Conservation (phyloP, 2,888 invertebrate species). For the Eulithis testata region DNA sequence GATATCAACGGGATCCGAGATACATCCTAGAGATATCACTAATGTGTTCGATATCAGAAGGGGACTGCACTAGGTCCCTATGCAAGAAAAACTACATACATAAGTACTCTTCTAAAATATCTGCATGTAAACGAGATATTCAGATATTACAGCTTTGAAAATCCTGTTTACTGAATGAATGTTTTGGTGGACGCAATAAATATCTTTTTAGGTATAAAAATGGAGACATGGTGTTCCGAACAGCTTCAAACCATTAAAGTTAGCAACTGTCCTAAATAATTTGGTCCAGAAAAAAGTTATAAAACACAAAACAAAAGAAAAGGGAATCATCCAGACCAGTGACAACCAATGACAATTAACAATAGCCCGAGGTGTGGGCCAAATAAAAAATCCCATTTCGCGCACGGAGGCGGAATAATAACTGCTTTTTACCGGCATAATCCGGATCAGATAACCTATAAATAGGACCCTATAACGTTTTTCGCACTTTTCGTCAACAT, state of each 20-base stretch:
- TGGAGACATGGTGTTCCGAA: too few species aligned
- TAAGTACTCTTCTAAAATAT: too few species aligned
- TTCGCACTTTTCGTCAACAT: not conserved
- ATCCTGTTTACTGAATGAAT: too few species aligned
- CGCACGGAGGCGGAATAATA: slow-evolving; percentile 78
- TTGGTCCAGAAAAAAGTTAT: slow-evolving; percentile 8
- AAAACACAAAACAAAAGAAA: slow-evolving; percentile 45
- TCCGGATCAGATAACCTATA: slow-evolving; percentile 76
- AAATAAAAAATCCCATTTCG: slow-evolving; percentile 77
- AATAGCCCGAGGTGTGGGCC: slow-evolving; percentile 75
- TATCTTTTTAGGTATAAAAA: too few species aligned
- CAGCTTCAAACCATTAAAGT: not conserved
- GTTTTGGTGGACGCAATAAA: too few species aligned
- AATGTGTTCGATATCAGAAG: slow-evolving; percentile 61
- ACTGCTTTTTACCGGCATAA: slow-evolving; percentile 80
- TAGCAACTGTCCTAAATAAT: slow-evolving; percentile 17
- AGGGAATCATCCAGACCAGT: slow-evolving; percentile 57
- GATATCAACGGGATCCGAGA: slow-evolving; percentile 57
- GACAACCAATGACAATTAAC: slow-evolving; percentile 60
- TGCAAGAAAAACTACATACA: too few species aligned
- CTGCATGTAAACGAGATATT: too few species aligned
- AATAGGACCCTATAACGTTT: slow-evolving; percentile 15
- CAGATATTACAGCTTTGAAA: too few species aligned
- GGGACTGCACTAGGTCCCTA: slow-evolving; percentile 19
- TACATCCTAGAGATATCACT: slow-evolving; percentile 66